phyloP scores from a whole-genome alignment of 2,888 invertebrate genomes.

The Allygus modestus region DNA sequence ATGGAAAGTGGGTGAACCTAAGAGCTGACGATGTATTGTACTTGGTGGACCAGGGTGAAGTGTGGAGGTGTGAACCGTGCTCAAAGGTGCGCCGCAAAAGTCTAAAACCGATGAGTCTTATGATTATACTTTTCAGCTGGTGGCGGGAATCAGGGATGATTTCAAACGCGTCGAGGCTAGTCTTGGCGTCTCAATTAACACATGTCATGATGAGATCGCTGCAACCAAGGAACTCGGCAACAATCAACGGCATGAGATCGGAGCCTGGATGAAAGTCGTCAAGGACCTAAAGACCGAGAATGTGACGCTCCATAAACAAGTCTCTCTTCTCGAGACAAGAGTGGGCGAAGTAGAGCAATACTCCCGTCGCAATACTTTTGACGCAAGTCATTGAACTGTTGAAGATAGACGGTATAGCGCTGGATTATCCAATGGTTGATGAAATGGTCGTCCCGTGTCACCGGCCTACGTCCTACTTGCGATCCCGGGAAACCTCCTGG shows the following conservation, averaged over 20 bases:
- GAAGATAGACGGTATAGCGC: conserved; percentile 2
- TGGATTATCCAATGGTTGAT: neutral
- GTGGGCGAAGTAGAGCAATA: conserved; percentile 2
- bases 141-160: conserved; percentile 19
- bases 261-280: conserved; percentile 1
- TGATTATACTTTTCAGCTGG: conserved; percentile 25
- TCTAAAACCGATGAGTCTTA: conserved; percentile 7
- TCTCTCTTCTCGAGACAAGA: neutral
- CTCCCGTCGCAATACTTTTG: conserved; percentile 21
- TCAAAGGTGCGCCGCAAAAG: conserved; percentile 5
- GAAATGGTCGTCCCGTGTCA: conserved; percentile 29
- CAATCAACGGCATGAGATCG: conserved; percentile 19
- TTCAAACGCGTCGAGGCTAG: conserved; percentile 24
- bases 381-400: conserved; percentile 15
- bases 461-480: neutral
- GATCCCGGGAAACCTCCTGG: conserved; percentile 11
- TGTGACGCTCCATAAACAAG: conserved; percentile 19
- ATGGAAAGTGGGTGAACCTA: conserved; percentile 28
- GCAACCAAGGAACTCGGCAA: conserved; percentile 24
- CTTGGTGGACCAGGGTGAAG: conserved; percentile 22
- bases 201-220: conserved; percentile 24
- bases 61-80: conserved; percentile 33
- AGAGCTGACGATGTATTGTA: conserved; percentile 9
- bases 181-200: conserved; percentile 34
- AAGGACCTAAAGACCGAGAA: conserved; percentile 18